Percentiles rank a stretch among this genome's conserved stretches.
Conservation (phyloP, 2,797 vertebrate species). For the Champsocephalus gunnari region DNA sequence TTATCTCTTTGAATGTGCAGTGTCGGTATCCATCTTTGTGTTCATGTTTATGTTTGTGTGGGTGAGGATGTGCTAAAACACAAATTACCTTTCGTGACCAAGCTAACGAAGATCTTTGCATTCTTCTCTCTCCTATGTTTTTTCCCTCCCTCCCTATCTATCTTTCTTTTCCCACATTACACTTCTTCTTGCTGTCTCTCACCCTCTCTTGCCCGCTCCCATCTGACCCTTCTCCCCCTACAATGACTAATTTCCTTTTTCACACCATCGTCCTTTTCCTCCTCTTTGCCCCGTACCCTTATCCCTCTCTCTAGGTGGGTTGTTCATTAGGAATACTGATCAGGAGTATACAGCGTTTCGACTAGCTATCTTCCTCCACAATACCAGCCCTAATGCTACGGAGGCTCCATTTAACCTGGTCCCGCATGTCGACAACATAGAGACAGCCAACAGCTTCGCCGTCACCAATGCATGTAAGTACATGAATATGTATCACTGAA, state of each 20-base stretch:
- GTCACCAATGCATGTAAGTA: conserved; percentile 99
- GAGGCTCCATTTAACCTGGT: conserved; percentile 99
- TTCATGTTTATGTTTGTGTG: conserved; percentile 41
- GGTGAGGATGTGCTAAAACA: conserved; percentile 50
- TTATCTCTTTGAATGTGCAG: conserved; percentile 54
- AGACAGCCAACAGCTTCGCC: conserved; percentile 99
- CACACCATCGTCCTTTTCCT: conserved; percentile 46
- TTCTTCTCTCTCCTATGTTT: conserved; percentile 55
- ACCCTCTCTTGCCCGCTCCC: conserved; percentile 23
- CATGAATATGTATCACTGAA: neutral
- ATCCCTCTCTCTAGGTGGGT: conserved; percentile 83
- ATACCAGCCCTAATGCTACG: conserved; percentile 97
- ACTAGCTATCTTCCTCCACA: conserved; percentile 99
- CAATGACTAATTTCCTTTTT: conserved; percentile 66
- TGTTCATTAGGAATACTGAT: conserved; percentile 99
- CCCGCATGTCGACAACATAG: conserved; percentile 99
- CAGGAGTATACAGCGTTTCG: conserved; percentile 99
- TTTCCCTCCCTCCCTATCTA: conserved; percentile 48
- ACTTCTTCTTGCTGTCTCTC: conserved; percentile 36
- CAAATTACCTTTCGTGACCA: conserved; percentile 71
- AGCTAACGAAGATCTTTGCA: conserved; percentile 76
- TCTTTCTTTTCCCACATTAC: conserved; percentile 42
- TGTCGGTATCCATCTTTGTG: conserved; percentile 40
- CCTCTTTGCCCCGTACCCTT: conserved; percentile 38
- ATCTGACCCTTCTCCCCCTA: conserved; percentile 35